Evolutionary conservation across 2,888 invertebrate genomes (phyloP), one percentile per base, ranked within the genome.

Genomic region (Dione vanillae): DNA sequence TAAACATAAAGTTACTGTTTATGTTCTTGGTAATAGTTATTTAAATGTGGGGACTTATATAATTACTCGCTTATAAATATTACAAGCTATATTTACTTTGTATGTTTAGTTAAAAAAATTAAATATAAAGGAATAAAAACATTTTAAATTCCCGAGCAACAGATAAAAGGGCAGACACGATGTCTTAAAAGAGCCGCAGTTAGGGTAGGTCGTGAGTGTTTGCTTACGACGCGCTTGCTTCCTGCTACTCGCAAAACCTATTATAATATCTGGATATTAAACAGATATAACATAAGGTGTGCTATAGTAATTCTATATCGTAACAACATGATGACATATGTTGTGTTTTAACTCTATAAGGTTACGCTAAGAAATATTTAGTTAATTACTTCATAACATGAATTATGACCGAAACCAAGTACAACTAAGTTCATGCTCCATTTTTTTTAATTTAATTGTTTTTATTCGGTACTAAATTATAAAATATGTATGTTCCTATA

Each of bases 1-100:
- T 70, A 70, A 72, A 72, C 72, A 74, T 72, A 52, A 51, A 52
- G 51, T 74, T 56, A 62, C 72, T 70, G 68, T 72, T 70, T 68
- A 68, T 70, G 70, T 68, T 74, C 67, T 70, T 47, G 20, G 59
- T 70, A 70, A 72, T 71, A 71, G 40, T 67, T 69, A 67, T 71
- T 73, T 71, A 59, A 71, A 66, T 67, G 45, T 59, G 56, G 52
- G 49, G 65, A 65, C 58, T 65, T 65, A 65, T 51, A 68, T 64
- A 71, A 58, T 66, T 69, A 66, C 43, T 43, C 41, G 51, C 40
- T 45, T 56, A 47, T 49, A 43, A 59, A 56, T 41, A 11, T 67
- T 61, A 52, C 14, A 43, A n/a, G 12, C 7, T 27, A 27, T 27
- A 27, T 27, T 2, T 27, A 27, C 27, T 27, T 27, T 27, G 27